Conservation (phyloP, 2,797 vertebrate genomes). For the Acrossocheilus fasciatus region DNA sequence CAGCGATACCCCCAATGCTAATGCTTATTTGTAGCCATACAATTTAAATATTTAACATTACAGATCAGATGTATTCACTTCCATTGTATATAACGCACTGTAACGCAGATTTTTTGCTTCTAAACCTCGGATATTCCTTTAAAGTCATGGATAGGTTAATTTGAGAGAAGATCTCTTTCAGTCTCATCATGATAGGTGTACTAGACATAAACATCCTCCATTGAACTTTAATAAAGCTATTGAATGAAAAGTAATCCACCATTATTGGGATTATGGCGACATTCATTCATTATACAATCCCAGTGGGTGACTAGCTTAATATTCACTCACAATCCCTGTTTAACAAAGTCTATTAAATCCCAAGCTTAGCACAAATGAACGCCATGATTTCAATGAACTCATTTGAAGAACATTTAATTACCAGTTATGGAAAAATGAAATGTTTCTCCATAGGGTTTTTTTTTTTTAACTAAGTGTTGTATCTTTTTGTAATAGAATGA, state of each 20-base stretch:
- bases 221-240: constrained; percentile 70
- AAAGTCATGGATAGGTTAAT: background rate
- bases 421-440: constrained; percentile 76
- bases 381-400: constrained; percentile 77
- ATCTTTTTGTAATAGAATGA: constrained; percentile 78
- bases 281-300: constrained; percentile 83
- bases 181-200: constrained; percentile 61
- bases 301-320: constrained; percentile 80
- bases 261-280: constrained; percentile 80
- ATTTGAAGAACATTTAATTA: constrained; percentile 83
- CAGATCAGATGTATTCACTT: too few species aligned
- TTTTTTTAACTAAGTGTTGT: constrained; percentile 73
- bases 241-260: constrained; percentile 76
- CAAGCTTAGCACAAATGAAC: constrained; percentile 70
- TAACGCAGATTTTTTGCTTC: background rate
- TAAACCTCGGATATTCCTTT: background rate
- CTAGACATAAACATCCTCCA: constrained; percentile 59
- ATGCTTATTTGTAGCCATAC: background rate
- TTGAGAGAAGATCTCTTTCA: background rate
- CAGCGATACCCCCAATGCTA: background rate
- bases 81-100: background rate
- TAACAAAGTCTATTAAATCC: constrained; percentile 82
- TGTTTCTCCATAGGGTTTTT: constrained; percentile 71
- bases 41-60: background rate
- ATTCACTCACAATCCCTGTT: constrained; percentile 77